Conservation (phyloP, 2,888 invertebrate genomes). For the Caenorhabditis afra region DNA sequence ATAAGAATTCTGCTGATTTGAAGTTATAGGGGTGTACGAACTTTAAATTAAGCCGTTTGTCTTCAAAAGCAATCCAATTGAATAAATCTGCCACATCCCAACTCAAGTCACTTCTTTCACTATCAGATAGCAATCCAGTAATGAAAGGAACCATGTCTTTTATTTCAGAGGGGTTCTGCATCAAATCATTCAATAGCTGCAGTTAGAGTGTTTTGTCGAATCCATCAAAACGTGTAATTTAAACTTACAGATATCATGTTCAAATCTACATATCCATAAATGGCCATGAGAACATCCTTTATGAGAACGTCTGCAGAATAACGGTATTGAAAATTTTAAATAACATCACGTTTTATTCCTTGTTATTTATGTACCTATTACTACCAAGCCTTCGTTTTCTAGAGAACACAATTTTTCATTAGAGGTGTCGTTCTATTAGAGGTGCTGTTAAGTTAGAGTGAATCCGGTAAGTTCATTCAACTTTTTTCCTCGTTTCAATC, state of each 20-base stretch:
- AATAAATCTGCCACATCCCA: slow-evolving; percentile 69
- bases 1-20: no score
- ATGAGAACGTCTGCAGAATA: slow-evolving; percentile 60
- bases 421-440: no score
- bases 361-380: no score
- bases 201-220: no score
- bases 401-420: no score
- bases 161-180: slow-evolving; percentile 64
- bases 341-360: no score
- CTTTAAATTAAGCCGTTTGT: slow-evolving; percentile 58
- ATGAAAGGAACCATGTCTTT: slow-evolving; percentile 71
- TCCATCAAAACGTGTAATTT: no score
- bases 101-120: slow-evolving; percentile 53
- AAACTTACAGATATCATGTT: slow-evolving; percentile 52
- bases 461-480: no score
- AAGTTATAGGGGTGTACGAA: slow-evolving; percentile 14
- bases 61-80: slow-evolving; percentile 70
- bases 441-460: no score
- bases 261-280: slow-evolving; percentile 60
- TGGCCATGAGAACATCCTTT: slow-evolving; percentile 53
- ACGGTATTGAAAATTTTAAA: no score
- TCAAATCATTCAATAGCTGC: slow-evolving; percentile 64
- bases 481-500: no score
- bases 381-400: no score
- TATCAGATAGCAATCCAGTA: slow-evolving; percentile 44